Conservation (phyloP, 2,888 invertebrate genomes). For the Parnassius glacialis region DNA sequence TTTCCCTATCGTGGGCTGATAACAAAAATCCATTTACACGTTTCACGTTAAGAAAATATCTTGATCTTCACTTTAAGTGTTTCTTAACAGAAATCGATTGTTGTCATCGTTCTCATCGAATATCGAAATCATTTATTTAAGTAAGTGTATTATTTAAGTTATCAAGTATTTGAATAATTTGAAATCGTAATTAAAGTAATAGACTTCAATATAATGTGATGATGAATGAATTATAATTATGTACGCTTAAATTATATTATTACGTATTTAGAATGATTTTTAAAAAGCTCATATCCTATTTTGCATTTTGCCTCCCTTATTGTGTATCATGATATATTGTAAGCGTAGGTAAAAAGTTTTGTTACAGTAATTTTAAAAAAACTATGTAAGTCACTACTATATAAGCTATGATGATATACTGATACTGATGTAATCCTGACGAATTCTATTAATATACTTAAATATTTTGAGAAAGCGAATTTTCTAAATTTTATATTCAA, state of each 20-base stretch:
- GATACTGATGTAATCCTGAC: constrained; percentile 14
- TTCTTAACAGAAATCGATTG: constrained; percentile 41
- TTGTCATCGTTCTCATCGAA: background rate
- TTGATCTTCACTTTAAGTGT: constrained; percentile 57
- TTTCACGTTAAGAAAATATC: constrained; percentile 48
- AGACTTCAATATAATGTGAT: constrained; percentile 13
- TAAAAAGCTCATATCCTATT: constrained; percentile 11
- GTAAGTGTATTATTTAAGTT: constrained; percentile 27
- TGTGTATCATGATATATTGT: constrained; percentile 6
- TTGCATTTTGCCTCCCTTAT: constrained; percentile 21
- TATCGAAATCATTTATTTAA: background rate
- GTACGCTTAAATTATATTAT: background rate
- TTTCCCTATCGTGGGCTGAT: constrained; percentile 14
- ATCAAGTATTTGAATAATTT: constrained; percentile 28
- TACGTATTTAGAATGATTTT: constrained; percentile 3
- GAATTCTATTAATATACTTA: constrained; percentile 20
- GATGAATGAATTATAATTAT: constrained; percentile 9
- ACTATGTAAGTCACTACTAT: background rate
- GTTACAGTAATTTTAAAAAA: constrained; percentile 11
- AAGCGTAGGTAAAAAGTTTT: background rate
- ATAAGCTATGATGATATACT: constrained; percentile 12
- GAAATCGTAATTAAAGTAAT: constrained; percentile 10
- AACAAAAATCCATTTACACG: constrained; percentile 24
- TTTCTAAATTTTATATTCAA: constrained; percentile 25
- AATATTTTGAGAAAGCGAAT: constrained; percentile 26